These are phyloP conservation scores for Enteromius treurensis DNA, from an alignment of 2,797 vertebrate genomes.

Conservation along the genomic window DNA sequence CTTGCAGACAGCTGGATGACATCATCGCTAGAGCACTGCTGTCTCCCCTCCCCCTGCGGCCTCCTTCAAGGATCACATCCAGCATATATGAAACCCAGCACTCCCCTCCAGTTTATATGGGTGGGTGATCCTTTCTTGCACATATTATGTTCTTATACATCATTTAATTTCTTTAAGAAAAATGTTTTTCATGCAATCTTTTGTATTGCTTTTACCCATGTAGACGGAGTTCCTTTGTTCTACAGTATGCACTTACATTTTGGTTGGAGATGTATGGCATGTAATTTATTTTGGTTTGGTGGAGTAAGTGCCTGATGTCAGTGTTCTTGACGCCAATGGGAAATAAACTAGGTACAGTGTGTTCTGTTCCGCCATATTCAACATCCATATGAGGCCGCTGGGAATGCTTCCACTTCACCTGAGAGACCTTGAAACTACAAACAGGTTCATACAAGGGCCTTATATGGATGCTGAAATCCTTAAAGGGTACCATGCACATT, in stretches of 20 bases:
- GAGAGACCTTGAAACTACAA: constrained; percentile 8
- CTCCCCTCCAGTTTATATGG: neutral
- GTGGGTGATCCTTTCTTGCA: constrained; percentile 22
- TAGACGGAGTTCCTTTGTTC: neutral
- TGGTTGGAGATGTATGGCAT: neutral
- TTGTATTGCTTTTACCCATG: neutral
- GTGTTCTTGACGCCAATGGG: constrained; percentile 2
- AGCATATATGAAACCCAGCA: constrained; percentile 6
- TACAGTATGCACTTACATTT: neutral
- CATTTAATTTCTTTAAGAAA: neutral
- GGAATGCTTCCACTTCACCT: constrained; percentile 29
- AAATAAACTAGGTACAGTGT: constrained; percentile 37
- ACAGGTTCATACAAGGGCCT: neutral
- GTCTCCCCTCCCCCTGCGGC: constrained; percentile 37
- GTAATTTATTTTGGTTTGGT: neutral
- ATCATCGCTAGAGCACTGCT: constrained; percentile 59
- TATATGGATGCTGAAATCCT: constrained; percentile 2
- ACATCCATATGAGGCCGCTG: constrained; percentile 24
- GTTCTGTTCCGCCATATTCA: constrained; percentile 39
- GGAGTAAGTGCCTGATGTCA: constrained; percentile 20
- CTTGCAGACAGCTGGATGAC: constrained; percentile 66
- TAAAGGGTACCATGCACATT: neutral
- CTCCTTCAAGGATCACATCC: constrained; percentile 36
- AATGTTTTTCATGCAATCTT: neutral
- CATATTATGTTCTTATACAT: neutral